These are phyloP conservation scores for Archilochus colubris DNA, from an alignment of 2,113 vertebrate species.

Conservation along the genomic window DNA sequence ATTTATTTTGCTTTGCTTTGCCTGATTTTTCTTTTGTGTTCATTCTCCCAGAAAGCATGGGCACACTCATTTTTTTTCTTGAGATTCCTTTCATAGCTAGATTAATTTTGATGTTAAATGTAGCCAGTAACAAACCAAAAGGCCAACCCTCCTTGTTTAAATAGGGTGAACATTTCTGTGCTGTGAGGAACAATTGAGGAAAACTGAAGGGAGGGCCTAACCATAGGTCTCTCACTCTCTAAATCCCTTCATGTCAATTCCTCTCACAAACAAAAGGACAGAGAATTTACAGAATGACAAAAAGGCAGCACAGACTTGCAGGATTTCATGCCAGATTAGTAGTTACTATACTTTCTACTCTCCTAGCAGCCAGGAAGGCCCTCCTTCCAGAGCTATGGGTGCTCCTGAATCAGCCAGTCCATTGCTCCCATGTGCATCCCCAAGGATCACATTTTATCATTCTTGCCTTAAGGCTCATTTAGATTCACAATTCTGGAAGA, in stretches of 20 bases:
- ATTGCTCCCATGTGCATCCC: not conserved
- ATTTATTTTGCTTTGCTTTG: constrained; percentile 3
- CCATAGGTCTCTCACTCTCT: not conserved
- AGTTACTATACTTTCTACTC: not conserved
- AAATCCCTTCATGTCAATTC: not conserved
- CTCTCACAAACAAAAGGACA: not conserved
- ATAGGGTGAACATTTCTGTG: not conserved
- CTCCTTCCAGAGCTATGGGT: not conserved
- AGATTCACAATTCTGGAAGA: not conserved
- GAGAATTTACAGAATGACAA: not conserved
- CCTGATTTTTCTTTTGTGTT: not conserved
- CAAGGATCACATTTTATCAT: not conserved
- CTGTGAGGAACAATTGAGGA: not conserved
- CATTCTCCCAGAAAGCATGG: not conserved
- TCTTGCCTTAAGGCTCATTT: not conserved
- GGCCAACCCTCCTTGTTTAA: not conserved
- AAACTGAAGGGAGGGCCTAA: not conserved
- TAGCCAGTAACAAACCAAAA: constrained; percentile 37
- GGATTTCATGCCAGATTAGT: not conserved
- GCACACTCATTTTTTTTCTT: not conserved
- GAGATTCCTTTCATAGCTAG: not conserved
- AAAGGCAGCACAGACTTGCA: not conserved
- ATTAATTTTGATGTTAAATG: constrained; percentile 5
- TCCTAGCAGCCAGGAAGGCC: not conserved
- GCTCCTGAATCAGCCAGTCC: not conserved